Conservation (phyloP, 2,113 vertebrate genomes). For the Rhegmatorhina hoffmannsi region DNA sequence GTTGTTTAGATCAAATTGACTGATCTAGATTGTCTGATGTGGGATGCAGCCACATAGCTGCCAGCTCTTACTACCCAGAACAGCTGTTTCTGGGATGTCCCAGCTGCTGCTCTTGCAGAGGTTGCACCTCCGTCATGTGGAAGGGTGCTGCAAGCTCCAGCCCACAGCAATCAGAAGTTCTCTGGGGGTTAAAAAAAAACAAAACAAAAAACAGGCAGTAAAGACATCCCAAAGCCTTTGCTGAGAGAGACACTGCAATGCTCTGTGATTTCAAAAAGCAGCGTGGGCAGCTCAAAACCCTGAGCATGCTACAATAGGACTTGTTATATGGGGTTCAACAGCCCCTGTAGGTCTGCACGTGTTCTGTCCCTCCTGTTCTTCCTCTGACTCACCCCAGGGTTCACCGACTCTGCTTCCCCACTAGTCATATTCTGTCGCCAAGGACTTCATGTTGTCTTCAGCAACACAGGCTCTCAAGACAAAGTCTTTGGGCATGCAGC, state of each 20-base stretch:
- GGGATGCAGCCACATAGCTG: neutral
- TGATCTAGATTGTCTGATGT: neutral
- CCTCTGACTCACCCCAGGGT: neutral
- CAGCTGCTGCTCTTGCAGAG: neutral
- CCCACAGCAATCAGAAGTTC: neutral
- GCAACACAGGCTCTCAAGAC: neutral
- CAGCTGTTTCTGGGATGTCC: neutral
- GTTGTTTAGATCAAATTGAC: neutral
- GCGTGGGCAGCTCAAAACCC: neutral
- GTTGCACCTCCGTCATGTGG: neutral
- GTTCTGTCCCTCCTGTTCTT: neutral
- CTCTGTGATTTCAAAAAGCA: neutral
- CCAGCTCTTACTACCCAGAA: neutral
- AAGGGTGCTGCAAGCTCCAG: neutral
- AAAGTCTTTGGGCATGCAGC: neutral
- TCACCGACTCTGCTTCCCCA: neutral
- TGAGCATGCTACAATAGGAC: accelerated
- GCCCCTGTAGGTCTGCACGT: neutral
- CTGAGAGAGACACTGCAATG: neutral
- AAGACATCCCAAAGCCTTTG: neutral
- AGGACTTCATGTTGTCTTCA: neutral
- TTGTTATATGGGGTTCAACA: neutral
- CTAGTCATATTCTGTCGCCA: neutral
- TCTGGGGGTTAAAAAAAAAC: neutral
- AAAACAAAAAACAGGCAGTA: neutral